Base-by-base conservation (phyloP, 1,140 invertebrate genomes). In the Callitettix versicolor region DNA sequence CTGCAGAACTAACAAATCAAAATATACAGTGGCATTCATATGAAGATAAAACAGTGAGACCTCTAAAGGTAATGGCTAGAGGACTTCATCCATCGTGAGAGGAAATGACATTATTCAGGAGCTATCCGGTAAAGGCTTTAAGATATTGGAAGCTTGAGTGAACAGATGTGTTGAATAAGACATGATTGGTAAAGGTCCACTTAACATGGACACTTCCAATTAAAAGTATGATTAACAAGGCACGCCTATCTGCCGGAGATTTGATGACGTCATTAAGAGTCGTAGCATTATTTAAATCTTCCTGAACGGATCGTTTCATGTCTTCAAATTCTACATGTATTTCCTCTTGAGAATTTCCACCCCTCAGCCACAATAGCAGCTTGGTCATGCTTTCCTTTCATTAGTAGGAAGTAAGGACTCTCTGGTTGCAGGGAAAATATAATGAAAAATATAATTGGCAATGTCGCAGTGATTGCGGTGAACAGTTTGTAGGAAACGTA, bases 341-440 rank as follows among this genome's bases (percentile, higher is more conserved):
- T 1, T 43, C 26, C 44, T 43, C 58, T 33, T 15, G 3, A 2
- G 38, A 33, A 12, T 38, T 26, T 12, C 34, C 26, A 1, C 59
- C 79, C 2, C 89, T 72, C 1, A 95, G 70, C 59, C 76, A 83
- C 48, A 75, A 71, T 57, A 94, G 78, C 66, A 0, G 88, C 88
- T 2, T 81, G 79, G 5, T 76, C 68, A 34, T 74, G 73, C 22
- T 77, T 73, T 74, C 62, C 77, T 77, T 73, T 62, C 7, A 71
- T 69, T 0, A 88, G 68, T 33, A 83, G 71, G 58, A 77, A 88
- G 54, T 81, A 82, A 0, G 91, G 91, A 33, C 85, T 85, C 66
- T 95, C 91, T 0, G 90, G 90, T 73, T 91, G 83, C 41, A 80
- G 78, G 9, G 77, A 53, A 71, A 86, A 85, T 60, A 82, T 79